Evolutionary conservation across 2,113 vertebrate species (phyloP).

Genomic region (Pterophyllum scalare): DNA sequence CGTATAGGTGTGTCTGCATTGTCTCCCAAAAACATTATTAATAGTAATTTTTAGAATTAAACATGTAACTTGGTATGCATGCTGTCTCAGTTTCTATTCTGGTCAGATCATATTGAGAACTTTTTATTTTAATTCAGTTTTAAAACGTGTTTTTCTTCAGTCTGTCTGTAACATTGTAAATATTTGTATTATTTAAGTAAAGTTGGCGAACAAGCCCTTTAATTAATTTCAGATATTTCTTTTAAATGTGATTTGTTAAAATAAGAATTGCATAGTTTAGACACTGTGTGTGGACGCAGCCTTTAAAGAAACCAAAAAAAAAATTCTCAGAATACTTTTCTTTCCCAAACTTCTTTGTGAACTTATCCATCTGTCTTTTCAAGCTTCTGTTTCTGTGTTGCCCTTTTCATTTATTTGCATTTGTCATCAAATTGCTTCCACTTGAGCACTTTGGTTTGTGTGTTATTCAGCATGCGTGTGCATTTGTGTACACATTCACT

Average conservation of each 20-base stretch:
- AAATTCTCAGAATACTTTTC: not conserved
- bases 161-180: not conserved
- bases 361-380: not conserved
- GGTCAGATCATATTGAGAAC: not conserved
- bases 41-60: not conserved
- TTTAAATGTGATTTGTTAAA: not conserved
- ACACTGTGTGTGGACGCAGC: not conserved
- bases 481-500: not conserved
- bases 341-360: not conserved
- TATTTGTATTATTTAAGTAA: not conserved
- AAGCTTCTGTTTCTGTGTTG: not conserved
- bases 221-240: not conserved
- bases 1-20: not conserved
- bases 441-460: not conserved
- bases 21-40: not conserved
- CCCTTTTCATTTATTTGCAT: not conserved
- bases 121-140: not conserved
- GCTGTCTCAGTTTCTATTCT: not conserved
- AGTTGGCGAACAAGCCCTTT: not conserved
- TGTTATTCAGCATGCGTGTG: not conserved
- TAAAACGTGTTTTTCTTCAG: not conserved
- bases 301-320: not conserved
- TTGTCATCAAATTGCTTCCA: conserved; percentile 7
- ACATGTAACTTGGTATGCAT: not conserved
- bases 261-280: not conserved